Percentiles rank a stretch among this genome's conserved stretches.
These are phyloP conservation scores for Patella vulgata DNA, from an alignment of 1,140 invertebrate genomes.

Conservation along the genomic window DNA sequence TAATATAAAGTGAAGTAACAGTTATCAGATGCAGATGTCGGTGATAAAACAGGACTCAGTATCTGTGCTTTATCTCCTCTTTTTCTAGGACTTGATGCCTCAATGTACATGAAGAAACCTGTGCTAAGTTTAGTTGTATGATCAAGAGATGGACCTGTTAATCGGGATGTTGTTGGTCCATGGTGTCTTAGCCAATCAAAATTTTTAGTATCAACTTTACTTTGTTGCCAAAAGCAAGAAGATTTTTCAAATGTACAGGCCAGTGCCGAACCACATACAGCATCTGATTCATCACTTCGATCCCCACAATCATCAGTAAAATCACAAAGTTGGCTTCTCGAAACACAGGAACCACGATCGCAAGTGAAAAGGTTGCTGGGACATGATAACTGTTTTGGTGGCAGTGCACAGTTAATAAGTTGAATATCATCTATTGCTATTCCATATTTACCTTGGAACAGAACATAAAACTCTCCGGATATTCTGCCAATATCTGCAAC, in stretches of 20 bases:
- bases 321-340: slow-evolving; percentile 50
- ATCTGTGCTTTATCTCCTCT: slow-evolving; percentile 55
- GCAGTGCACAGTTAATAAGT: slow-evolving; percentile 64
- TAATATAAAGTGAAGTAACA: slow-evolving; percentile 61
- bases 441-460: slow-evolving; percentile 80
- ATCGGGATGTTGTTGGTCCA: slow-evolving; percentile 68
- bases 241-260: slow-evolving; percentile 79
- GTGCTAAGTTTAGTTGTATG: slow-evolving; percentile 48
- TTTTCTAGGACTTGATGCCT: slow-evolving; percentile 68
- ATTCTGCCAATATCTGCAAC: slow-evolving; percentile 49
- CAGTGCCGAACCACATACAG: slow-evolving; percentile 13
- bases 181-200: slow-evolving; percentile 79
- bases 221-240: slow-evolving; percentile 81
- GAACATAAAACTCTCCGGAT: slow-evolving; percentile 69
- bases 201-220: slow-evolving; percentile 76
- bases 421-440: slow-evolving; percentile 81
- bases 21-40: slow-evolving; percentile 26
- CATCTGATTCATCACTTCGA: slow-evolving; percentile 40
- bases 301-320: slow-evolving; percentile 58
- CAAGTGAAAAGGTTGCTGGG: slow-evolving; percentile 37
- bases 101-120: slow-evolving; percentile 68
- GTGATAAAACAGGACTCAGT: slow-evolving; percentile 47
- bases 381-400: slow-evolving; percentile 42
- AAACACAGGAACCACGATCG: slow-evolving; percentile 47
- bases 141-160: slow-evolving; percentile 50